Evolutionary conservation across 2,797 vertebrate species (phyloP).

Genomic region (Syncerus caffer): DNA sequence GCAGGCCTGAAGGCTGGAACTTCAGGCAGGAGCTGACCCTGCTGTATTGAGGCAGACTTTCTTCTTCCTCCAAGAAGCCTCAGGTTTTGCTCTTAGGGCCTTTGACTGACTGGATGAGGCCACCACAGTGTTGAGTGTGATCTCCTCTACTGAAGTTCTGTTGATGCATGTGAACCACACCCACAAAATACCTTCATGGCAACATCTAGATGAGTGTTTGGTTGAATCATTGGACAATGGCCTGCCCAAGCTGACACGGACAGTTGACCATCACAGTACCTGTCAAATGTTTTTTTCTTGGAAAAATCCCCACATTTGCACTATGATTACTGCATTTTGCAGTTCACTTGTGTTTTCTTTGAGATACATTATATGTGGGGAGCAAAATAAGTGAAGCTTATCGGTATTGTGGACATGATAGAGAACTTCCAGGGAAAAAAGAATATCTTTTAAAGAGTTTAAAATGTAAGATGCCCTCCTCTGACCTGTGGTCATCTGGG

Average conservation of each 20-base stretch:
- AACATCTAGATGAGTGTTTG: neutral
- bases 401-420: no score
- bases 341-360: no score
- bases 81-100: no score
- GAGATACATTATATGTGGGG: no score
- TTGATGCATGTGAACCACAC: neutral
- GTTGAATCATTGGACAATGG: neutral
- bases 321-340: no score
- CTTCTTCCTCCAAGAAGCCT: neutral
- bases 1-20: no score
- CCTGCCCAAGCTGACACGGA: neutral
- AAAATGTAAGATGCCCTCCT: no score
- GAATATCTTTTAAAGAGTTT: no score
- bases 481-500: no score
- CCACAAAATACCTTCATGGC: neutral
- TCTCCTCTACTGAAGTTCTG: neutral
- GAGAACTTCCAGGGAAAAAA: no score
- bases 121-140: neutral
- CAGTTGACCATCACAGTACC: neutral
- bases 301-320: neutral
- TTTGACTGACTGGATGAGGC: neutral
- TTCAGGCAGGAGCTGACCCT: no score
- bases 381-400: no score
- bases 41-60: neutral
- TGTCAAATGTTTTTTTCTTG: neutral